phyloP scores from a whole-genome alignment of 2,797 vertebrate species.

The Tiaroga cobitis region DNA sequence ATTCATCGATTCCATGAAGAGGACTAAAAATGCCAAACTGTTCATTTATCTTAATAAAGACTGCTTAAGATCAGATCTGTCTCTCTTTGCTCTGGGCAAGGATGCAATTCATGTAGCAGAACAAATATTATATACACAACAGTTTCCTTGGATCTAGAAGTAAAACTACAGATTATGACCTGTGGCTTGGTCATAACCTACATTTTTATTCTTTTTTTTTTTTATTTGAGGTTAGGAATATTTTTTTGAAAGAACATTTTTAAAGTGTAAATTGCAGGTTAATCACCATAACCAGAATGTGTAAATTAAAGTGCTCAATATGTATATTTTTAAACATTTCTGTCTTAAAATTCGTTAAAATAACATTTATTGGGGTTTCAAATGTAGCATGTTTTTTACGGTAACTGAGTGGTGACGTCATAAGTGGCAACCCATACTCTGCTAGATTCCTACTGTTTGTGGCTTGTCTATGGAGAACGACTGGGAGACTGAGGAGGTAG shows the following conservation, averaged over 20 bases:
- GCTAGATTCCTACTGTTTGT: too few relatives aligned
- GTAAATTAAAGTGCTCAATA: too few relatives aligned
- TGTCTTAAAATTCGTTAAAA: too few relatives aligned
- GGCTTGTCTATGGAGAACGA: too few relatives aligned
- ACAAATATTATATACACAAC: constrained; percentile 55
- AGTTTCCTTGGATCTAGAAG: neutral
- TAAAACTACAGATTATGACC: constrained; percentile 9
- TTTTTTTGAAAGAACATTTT: neutral
- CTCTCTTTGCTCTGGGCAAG: constrained; percentile 53
- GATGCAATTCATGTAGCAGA: constrained; percentile 65
- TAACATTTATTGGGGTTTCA: too few relatives aligned
- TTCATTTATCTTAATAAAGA: constrained; percentile 88
- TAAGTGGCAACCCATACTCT: too few relatives aligned
- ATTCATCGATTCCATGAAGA: constrained; percentile 85
- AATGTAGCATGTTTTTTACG: too few relatives aligned
- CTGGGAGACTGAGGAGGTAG: too few relatives aligned
- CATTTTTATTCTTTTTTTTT: neutral
- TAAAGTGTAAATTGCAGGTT: too few relatives aligned
- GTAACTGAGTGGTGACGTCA: too few relatives aligned
- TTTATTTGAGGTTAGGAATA: neutral
- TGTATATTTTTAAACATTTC: too few relatives aligned
- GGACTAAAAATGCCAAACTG: constrained; percentile 91
- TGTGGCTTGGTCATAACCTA: neutral
- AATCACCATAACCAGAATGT: too few relatives aligned
- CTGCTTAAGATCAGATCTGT: constrained; percentile 77